These are phyloP conservation scores for Tetramorium parvispinum DNA, from an alignment of 1,140 invertebrate genomes.

Conservation along the genomic window DNA sequence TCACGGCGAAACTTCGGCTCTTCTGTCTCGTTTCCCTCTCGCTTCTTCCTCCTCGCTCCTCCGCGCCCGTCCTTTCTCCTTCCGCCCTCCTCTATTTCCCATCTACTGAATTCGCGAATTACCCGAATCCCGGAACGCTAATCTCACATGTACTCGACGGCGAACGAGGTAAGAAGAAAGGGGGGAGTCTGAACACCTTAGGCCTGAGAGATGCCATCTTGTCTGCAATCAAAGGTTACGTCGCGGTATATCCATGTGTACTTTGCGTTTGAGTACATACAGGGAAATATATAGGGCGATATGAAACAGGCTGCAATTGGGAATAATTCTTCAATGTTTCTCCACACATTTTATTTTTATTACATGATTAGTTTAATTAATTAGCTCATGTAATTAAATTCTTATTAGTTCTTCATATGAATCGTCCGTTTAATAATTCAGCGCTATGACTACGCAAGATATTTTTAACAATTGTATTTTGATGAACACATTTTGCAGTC, in stretches of 20 bases:
- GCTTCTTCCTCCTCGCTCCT: background rate
- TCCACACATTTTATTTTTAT: background rate
- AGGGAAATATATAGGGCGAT: background rate
- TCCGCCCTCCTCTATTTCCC: background rate
- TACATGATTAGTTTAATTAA: slow-evolving; percentile 29
- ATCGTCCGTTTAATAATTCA: background rate
- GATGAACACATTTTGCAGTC: background rate
- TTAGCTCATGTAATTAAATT: slow-evolving; percentile 7
- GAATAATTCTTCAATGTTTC: background rate
- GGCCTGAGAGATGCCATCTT: slow-evolving; percentile 14
- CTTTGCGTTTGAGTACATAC: background rate
- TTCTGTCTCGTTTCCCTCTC: slow-evolving; percentile 28
- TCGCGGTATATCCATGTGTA: background rate
- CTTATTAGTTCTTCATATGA: background rate
- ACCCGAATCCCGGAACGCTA: slow-evolving; percentile 71
- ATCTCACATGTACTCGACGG: slow-evolving; percentile 68
- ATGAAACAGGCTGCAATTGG: background rate
- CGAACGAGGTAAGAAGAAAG: slow-evolving; percentile 63
- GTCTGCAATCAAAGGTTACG: slow-evolving; percentile 34
- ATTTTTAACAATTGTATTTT: background rate
- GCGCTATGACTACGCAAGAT: background rate
- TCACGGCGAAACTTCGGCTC: slow-evolving; percentile 62
- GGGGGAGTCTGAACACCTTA: slow-evolving; percentile 64
- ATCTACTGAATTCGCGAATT: slow-evolving; percentile 69
- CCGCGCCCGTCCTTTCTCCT: background rate